A percentile compares a stretch with the other conserved stretches of the same genome.
Evolutionary conservation across 2,797 vertebrate genomes (phyloP).

Genomic region (Podarcis siculus): DNA sequence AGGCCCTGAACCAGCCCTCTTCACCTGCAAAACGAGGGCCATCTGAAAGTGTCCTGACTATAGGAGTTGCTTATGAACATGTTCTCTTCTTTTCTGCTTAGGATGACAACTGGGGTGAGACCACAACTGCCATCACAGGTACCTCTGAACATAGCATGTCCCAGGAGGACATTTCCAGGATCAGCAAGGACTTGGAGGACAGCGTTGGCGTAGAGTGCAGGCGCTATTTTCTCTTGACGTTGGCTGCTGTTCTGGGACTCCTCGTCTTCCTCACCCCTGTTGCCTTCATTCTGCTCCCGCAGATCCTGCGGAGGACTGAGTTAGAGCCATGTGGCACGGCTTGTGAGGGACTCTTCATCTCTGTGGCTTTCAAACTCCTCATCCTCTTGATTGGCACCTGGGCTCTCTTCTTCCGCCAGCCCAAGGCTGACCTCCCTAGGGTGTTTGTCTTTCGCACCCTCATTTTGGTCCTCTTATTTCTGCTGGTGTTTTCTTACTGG

Average conservation of each 20-base stretch:
- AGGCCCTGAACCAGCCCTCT: background rate
- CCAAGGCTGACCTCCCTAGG: conserved; percentile 86
- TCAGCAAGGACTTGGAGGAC: conserved; percentile 89
- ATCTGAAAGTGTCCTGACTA: background rate
- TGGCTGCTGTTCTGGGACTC: conserved; percentile 84
- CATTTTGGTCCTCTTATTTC: conserved; percentile 89
- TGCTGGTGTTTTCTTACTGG: conserved; percentile 97
- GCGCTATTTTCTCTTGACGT: conserved; percentile 86
- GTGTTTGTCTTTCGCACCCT: conserved; percentile 92
- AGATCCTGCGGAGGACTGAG: conserved; percentile 89
- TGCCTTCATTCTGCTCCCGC: conserved; percentile 92
- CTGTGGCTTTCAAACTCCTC: conserved; percentile 95
- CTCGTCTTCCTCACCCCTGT: conserved; percentile 91
- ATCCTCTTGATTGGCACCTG: conserved; percentile 94
- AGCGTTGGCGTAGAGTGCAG: conserved; percentile 83
- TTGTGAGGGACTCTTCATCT: conserved; percentile 96
- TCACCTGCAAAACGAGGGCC: background rate
- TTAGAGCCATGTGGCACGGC: conserved; percentile 91
- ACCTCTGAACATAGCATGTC: conserved; percentile 97
- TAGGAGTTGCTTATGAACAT: background rate
- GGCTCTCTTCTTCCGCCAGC: conserved; percentile 91
- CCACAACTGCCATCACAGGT: conserved; percentile 95
- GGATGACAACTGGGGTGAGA: conserved; percentile 99
- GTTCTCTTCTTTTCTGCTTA: conserved; percentile 62
- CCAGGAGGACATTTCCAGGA: conserved; percentile 92